Evolutionary conservation across 1,140 invertebrate species (phyloP), one percentile per base, ranked within the genome.

Genomic region (Brachionus rubens): DNA sequence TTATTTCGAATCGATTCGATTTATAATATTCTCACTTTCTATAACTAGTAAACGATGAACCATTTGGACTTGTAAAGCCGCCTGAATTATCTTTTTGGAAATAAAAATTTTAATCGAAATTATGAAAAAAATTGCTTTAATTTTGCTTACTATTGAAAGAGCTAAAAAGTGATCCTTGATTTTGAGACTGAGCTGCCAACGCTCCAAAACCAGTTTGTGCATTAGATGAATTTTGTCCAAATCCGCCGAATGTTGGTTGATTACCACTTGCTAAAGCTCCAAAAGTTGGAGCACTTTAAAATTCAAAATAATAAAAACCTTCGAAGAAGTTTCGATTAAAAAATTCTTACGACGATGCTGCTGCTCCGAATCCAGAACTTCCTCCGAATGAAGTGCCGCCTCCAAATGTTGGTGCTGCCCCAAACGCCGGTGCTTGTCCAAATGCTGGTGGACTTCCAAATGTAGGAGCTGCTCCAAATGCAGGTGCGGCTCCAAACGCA

Each of bases 11-110:
- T n/a, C n/a, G n/a, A n/a, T n/a, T n/a, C n/a, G 14, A 46, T 14
- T 46, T 46, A 16, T 46, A 46, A n/a, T n/a, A n/a, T n/a, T 46
- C 14, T 65, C 43, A 65, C 43, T 65, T 65, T 19, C 59, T 16
- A 41, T 65, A 65, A 24, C 12, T 65, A 24, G 59, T 65, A 65
- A 65, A 65, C 1, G 59, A 65, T 24, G 59, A 21, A 43, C 41
- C 43, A 33, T 59, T 59, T 7, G 54, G 33, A 36, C 33, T 36
- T 5, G 33, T 36, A 21, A 59, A 59, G 19, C 54, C 54, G 16
- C 54, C 54, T 36, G 54, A 9, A 59, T 59, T 59, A 59, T 12
- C 54, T 59, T 7, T 16, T 36, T 33, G 5, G 19, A 59, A 59
- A 59, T 6, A 12, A 14, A 30, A 16, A 59, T 7, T 19, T n/a